phyloP scores from a whole-genome alignment of 2,797 vertebrate genomes.

The Sibirionetta formosa region DNA sequence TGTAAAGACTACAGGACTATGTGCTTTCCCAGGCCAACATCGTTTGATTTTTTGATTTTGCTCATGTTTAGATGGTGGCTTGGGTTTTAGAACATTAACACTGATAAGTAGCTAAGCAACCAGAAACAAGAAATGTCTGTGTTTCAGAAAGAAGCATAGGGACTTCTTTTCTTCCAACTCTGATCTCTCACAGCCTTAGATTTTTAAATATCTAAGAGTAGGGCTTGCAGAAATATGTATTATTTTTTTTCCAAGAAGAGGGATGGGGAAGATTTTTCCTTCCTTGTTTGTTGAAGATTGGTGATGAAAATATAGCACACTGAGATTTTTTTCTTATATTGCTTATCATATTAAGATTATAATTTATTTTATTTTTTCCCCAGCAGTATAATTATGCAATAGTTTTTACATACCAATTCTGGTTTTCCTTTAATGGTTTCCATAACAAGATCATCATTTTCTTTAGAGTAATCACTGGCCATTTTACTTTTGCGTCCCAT shows the following conservation, averaged over 20 bases:
- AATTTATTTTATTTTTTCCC: neutral
- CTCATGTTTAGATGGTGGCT: neutral
- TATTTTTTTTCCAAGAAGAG: neutral
- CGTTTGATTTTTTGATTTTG: neutral
- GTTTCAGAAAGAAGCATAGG: constrained; percentile 21
- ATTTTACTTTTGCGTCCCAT: constrained; percentile 58
- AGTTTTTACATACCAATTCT: constrained; percentile 57
- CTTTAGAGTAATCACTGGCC: constrained; percentile 64
- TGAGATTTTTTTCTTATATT: neutral
- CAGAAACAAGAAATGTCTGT: neutral
- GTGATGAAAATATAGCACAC: neutral
- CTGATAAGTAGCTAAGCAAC: constrained; percentile 9
- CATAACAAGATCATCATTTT: constrained; percentile 70
- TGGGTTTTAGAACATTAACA: neutral
- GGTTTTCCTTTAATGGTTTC: constrained; percentile 72
- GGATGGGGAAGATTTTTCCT: neutral
- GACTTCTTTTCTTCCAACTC: neutral
- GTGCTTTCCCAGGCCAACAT: neutral
- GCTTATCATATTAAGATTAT: neutral
- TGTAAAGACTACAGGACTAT: neutral
- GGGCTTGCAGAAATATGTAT: constrained; percentile 64
- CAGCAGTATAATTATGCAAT: neutral
- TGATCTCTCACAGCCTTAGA: neutral
- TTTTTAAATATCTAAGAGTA: neutral
- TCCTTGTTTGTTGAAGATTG: neutral